phyloP scores from a whole-genome alignment of 1,140 invertebrate genomes.

The Battus philenor region DNA sequence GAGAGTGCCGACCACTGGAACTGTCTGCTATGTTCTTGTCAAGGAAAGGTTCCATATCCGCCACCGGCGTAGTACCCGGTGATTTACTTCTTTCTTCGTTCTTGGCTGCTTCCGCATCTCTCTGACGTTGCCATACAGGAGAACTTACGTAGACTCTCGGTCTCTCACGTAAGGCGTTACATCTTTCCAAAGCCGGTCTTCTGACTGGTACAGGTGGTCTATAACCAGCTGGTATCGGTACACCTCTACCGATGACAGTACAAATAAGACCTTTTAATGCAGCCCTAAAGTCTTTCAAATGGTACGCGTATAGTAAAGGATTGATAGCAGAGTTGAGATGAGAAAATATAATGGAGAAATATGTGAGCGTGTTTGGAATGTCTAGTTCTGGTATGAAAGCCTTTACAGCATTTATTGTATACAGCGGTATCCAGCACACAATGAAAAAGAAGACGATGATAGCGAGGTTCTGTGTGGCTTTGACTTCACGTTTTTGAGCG shows the following conservation, averaged over 20 bases:
- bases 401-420: conserved; percentile 92
- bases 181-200: conserved; percentile 59
- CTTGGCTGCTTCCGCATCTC: conserved; percentile 48
- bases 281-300: conserved; percentile 89
- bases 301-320: conserved; percentile 92
- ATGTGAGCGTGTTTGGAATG: conserved; percentile 82
- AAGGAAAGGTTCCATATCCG: conserved; percentile 59
- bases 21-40: conserved; percentile 35
- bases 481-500: conserved; percentile 90
- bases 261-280: conserved; percentile 82
- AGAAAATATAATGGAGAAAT: conserved; percentile 90
- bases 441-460: conserved; percentile 95
- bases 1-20: conserved; percentile 50
- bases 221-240: conserved; percentile 56
- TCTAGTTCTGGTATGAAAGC: conserved; percentile 84
- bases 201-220: conserved; percentile 54
- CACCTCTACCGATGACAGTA: conserved; percentile 72
- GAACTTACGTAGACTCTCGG: conserved; percentile 69
- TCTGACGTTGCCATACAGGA: conserved; percentile 67
- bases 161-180: conserved; percentile 58
- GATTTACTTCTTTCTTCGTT: conserved; percentile 31
- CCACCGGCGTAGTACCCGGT: conserved; percentile 22
- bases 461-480: conserved; percentile 92
- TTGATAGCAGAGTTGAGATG: conserved; percentile 93
- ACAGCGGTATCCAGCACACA: conserved; percentile 94